phyloP scores from a whole-genome alignment of 2,888 invertebrate species.

The Pegoplata infirma region DNA sequence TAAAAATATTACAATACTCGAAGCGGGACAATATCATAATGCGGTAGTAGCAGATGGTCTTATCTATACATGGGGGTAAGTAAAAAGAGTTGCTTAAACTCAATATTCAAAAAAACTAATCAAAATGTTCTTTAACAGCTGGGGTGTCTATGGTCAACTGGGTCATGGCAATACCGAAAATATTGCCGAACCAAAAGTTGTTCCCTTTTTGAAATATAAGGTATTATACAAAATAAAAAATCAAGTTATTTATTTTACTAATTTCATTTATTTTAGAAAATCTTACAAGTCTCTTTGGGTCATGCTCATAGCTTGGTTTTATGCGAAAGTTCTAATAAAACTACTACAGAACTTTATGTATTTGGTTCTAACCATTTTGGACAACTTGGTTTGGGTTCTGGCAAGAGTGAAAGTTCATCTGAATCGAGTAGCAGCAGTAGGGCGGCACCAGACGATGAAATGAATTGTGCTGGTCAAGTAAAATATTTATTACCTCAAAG shows the following conservation, averaged over 20 bases:
- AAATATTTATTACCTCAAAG: constrained; percentile 78
- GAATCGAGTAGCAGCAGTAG: constrained; percentile 73
- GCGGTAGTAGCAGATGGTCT: constrained; percentile 88
- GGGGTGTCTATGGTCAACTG: constrained; percentile 96
- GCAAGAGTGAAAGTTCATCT: constrained; percentile 16
- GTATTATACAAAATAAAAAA: constrained; percentile 66
- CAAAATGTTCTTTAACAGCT: constrained; percentile 78
- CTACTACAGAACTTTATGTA: constrained; percentile 81
- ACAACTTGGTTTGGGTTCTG: constrained; percentile 86
- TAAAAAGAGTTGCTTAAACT: neutral
- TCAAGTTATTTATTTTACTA: neutral
- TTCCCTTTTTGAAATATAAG: constrained; percentile 78
- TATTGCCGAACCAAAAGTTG: constrained; percentile 80
- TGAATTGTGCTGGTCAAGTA: constrained; percentile 64
- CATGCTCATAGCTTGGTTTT: constrained; percentile 77
- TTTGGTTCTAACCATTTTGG: constrained; percentile 93
- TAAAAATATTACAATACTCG: constrained; percentile 83
- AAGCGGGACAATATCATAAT: constrained; percentile 94
- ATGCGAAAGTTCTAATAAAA: constrained; percentile 67
- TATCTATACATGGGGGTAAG: constrained; percentile 92
- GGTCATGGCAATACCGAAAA: constrained; percentile 91
- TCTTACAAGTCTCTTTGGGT: constrained; percentile 79
- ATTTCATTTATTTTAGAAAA: constrained; percentile 69
- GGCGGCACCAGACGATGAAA: constrained; percentile 49
- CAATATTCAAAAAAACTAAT: no score